Evolutionary conservation across 2,113 vertebrate species (phyloP).

Genomic region (Grammomys dolichurus): DNA sequence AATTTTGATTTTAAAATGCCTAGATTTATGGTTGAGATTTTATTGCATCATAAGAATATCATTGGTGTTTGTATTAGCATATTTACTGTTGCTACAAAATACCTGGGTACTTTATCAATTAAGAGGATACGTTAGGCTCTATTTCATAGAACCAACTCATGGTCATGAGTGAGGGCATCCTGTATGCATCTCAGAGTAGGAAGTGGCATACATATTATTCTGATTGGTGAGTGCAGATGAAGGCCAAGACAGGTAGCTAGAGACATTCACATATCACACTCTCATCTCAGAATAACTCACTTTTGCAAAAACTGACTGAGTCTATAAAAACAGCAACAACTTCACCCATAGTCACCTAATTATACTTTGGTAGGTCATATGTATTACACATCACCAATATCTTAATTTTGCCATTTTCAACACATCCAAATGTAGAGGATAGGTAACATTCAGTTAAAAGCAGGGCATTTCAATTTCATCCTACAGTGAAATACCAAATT

Average conservation of each 20-base stretch:
- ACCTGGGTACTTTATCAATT: background rate
- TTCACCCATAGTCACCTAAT: background rate
- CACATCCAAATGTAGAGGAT: too few relatives aligned
- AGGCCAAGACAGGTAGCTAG: background rate
- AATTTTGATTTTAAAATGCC: background rate
- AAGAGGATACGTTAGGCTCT: background rate
- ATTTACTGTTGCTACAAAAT: background rate
- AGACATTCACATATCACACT: background rate
- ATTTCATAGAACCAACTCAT: background rate
- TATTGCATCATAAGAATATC: background rate
- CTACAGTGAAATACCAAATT: background rate
- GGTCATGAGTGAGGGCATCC: background rate
- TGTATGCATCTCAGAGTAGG: background rate
- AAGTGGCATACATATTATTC: background rate
- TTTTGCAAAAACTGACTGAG: background rate
- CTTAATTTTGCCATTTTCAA: background rate
- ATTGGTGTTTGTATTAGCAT: background rate
- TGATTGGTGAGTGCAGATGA: too few relatives aligned
- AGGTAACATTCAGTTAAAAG: background rate
- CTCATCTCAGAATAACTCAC: background rate
- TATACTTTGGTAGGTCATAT: background rate
- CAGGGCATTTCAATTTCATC: background rate
- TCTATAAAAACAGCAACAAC: background rate
- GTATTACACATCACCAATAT: background rate
- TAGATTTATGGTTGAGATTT: background rate